Evolutionary conservation across 1,140 invertebrate species (phyloP), one percentile per base, ranked within the genome.

Genomic region (Magallana ariakensis): DNA sequence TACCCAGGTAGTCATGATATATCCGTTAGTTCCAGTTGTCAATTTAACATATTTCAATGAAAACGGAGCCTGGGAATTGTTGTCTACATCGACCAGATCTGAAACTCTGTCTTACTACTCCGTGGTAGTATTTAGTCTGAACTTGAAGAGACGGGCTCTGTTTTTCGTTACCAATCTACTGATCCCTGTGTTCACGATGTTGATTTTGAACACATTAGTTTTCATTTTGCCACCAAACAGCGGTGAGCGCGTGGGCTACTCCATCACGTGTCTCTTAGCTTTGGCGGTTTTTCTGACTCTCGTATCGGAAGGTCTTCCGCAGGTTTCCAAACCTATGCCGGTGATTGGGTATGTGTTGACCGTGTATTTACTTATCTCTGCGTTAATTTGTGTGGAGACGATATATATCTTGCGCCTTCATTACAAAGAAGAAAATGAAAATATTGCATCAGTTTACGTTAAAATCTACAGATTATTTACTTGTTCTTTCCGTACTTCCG

Each of bases 181-280:
- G 16, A 53, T 86, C 11, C 87, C 87, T 3, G 53, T 88, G 4
- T 46, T 80, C 7, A 56, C 86, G 6, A 83, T 88, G 82, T 66
- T 62, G 58, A 22, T 88, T 22, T 33, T 88, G 16, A 88, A 88
- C 57, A 84, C 83, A 13, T 62, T 88, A 66, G 87, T 88, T 8
- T 88, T 88, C 56, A 60, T 88, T 33, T 85, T 88, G 81, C 87
- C 87, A 62, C 60, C 82, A 55, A 85, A 88, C 0, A 85, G 84
- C 33, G 87, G 87, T 22, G 87, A 88, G 19, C 85, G 87, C 5
- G 81, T 88, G 7, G 85, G 85, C 0, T 88, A 86, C 57, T 75
- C 87, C 3, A 88, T 88, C 13, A 86, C 87, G 1, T 80, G 70
- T n/a, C 60, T 88, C n/a, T 62, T 88, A 0, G 82, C 87, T 11